A percentile compares a stretch with the other conserved stretches of the same genome.
Conservation (phyloP, 2,797 vertebrate genomes). For the Spondyliosoma cantharus region DNA sequence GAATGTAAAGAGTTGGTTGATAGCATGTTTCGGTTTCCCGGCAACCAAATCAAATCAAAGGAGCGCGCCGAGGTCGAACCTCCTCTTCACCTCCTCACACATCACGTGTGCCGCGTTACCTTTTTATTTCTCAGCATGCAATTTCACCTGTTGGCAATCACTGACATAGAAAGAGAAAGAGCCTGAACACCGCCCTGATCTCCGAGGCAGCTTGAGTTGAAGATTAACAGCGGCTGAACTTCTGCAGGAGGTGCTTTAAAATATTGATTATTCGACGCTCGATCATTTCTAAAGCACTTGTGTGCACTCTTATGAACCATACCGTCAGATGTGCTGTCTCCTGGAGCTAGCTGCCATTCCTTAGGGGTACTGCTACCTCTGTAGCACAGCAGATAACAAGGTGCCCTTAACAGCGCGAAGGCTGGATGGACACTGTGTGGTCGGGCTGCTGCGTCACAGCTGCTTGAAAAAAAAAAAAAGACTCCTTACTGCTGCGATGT, state of each 20-base stretch:
- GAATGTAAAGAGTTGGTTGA: not conserved
- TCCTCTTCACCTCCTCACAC: no score
- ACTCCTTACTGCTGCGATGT: constrained; percentile 1
- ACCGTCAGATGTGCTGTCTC: constrained; percentile 34
- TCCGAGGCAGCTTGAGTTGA: constrained; percentile 37
- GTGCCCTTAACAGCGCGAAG: not conserved
- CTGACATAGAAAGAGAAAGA: constrained; percentile 6
- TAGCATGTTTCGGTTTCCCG: not conserved
- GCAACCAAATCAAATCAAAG: constrained; percentile 20
- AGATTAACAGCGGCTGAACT: constrained; percentile 54
- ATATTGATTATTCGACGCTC: constrained; percentile 43
- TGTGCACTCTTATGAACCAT: constrained; percentile 17
- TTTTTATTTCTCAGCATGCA: constrained; percentile 34
- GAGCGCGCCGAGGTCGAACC: not conserved
- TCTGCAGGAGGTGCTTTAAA: constrained; percentile 43
- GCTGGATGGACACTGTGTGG: not conserved
- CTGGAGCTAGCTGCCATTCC: constrained; percentile 21
- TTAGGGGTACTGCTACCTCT: not conserved
- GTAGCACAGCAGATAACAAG: not conserved
- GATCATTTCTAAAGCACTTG: constrained; percentile 29
- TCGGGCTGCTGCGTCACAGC: constrained; percentile 26
- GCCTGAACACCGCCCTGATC: constrained; percentile 25
- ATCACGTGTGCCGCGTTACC: no score
- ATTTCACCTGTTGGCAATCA: constrained; percentile 45
- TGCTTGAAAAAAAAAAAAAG: not conserved